phyloP scores from a whole-genome alignment of 2,113 vertebrate species.

The Aegotheles bennettii region DNA sequence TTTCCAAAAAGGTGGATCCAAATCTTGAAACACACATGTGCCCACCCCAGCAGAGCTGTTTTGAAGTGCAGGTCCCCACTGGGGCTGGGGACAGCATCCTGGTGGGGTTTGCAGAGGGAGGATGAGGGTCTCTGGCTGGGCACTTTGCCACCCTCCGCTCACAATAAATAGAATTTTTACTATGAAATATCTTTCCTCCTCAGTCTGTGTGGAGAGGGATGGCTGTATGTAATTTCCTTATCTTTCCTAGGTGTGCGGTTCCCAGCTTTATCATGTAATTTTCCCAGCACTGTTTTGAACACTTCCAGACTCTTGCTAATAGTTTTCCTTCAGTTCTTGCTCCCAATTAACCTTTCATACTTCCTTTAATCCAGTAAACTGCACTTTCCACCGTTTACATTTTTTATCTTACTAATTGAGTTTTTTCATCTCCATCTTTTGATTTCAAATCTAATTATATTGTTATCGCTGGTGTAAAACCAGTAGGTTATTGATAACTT shows the following conservation, averaged over 20 bases:
- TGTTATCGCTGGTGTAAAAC: constrained; percentile 60
- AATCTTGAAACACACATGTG: background rate
- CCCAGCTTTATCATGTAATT: background rate
- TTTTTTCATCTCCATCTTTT: constrained; percentile 66
- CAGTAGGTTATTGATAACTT: constrained; percentile 59
- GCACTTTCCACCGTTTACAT: constrained; percentile 22
- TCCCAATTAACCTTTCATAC: constrained; percentile 72
- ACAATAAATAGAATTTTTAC: background rate
- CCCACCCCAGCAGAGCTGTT: background rate
- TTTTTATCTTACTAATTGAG: constrained; percentile 59
- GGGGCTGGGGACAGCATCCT: too few species aligned
- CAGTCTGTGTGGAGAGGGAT: rapidly evolving
- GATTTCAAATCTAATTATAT: constrained; percentile 67
- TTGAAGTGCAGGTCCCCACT: rapidly evolving
- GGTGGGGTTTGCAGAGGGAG: background rate
- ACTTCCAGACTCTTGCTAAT: constrained; percentile 26
- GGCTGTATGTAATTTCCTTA: background rate
- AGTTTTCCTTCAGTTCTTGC: constrained; percentile 51
- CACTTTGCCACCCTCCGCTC: background rate
- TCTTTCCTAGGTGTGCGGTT: background rate
- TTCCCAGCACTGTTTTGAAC: constrained; percentile 1
- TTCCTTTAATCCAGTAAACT: constrained; percentile 51
- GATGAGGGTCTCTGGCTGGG: background rate
- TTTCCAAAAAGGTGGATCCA: rapidly evolving
- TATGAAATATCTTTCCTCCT: background rate